Conservation (phyloP, 2,113 vertebrate genomes). For the Oxyura jamaicensis region DNA sequence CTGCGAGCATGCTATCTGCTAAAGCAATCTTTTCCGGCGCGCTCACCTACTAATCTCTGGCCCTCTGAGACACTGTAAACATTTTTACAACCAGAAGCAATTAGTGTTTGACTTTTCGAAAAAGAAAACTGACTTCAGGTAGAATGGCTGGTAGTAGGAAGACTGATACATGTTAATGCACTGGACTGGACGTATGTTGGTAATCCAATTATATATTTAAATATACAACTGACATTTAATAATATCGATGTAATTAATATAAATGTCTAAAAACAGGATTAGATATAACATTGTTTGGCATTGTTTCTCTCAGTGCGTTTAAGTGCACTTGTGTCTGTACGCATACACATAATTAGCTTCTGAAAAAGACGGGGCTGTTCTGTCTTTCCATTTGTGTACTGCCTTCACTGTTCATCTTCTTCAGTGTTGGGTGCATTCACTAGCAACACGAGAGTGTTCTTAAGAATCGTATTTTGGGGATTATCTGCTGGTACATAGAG, state of each 20-base stretch:
- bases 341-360: background rate
- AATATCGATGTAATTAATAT: background rate
- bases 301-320: background rate
- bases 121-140: background rate
- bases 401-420: background rate
- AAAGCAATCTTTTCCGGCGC: background rate
- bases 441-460: background rate
- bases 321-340: background rate
- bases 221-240: constrained; percentile 10
- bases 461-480: background rate
- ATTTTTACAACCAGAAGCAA: background rate
- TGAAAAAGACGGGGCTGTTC: background rate
- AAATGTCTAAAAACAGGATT: background rate
- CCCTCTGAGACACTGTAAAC: background rate
- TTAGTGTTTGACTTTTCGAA: background rate
- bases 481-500: background rate
- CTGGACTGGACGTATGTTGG: background rate
- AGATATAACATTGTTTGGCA: background rate
- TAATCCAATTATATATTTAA: constrained; percentile 25
- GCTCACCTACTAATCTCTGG: background rate
- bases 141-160: background rate
- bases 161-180: background rate
- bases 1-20: background rate
- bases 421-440: background rate
- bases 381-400: background rate